Evolutionary conservation across 2,113 vertebrate genomes (phyloP).

Genomic region (Cynoglossus semilaevis): DNA sequence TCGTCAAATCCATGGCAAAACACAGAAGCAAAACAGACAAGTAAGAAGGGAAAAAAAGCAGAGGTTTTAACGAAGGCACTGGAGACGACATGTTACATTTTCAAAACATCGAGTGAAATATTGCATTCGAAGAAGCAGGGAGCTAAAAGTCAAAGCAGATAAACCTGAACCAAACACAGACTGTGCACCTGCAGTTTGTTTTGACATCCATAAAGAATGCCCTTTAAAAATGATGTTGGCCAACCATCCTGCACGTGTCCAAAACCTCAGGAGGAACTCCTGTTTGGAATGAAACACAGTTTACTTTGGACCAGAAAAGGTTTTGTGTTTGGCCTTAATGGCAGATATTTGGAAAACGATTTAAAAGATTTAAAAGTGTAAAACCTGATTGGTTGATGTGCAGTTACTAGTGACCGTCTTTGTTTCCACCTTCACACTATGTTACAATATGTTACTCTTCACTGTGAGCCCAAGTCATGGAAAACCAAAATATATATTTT

Average conservation of each 20-base stretch:
- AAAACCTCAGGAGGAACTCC: neutral
- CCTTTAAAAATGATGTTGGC: constrained; percentile 23
- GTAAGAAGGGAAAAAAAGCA: neutral
- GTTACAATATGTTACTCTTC: constrained; percentile 64
- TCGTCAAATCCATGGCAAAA: too few relatives aligned
- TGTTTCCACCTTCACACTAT: constrained; percentile 23
- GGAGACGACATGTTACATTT: constrained; percentile 9
- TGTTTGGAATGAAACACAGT: constrained; percentile 1
- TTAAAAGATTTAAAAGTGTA: constrained; percentile 25
- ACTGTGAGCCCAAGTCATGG: constrained; percentile 37
- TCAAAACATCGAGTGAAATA: constrained; percentile 11
- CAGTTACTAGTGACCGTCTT: constrained; percentile 32
- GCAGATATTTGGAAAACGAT: constrained; percentile 24
- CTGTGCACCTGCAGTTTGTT: constrained; percentile 12
- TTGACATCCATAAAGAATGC: constrained; percentile 22
- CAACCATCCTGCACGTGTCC: constrained; percentile 15
- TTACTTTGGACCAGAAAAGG: too few relatives aligned
- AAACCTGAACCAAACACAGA: constrained; percentile 16
- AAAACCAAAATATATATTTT: constrained; percentile 51
- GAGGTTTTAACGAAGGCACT: constrained; percentile 11
- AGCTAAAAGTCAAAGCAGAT: constrained; percentile 20
- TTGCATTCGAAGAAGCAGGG: constrained; percentile 25
- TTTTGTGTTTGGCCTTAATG: too few relatives aligned
- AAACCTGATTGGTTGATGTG: constrained; percentile 22
- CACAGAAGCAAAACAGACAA: constrained; percentile 9